Evolutionary conservation across 2,888 invertebrate species (phyloP).

Genomic region (Drosophila diplacantha): DNA sequence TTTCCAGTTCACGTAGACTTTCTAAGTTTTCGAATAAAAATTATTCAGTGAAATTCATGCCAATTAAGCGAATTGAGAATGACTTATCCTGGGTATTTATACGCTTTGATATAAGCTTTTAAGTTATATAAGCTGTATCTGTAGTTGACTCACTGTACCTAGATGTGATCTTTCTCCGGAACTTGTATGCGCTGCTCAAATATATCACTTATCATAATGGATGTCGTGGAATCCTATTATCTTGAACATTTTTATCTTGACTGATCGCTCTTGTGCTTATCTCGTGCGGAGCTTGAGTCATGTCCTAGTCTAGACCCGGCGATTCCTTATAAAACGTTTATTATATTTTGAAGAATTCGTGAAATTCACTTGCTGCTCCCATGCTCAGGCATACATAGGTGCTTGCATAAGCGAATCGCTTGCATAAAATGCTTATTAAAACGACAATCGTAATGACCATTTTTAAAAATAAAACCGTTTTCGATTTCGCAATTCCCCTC

Average conservation of each 20-base stretch:
- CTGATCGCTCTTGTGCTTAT: conserved; percentile 33
- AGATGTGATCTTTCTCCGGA: conserved; percentile 22
- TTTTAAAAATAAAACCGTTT: conserved; percentile 62
- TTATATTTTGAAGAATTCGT: conserved; percentile 11
- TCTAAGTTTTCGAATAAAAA: conserved; percentile 12
- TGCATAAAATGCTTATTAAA: conserved; percentile 63
- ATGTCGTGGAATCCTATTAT: conserved; percentile 28
- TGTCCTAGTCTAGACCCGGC: conserved; percentile 11
- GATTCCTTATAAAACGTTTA: conserved; percentile 23
- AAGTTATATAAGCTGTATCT: not conserved
- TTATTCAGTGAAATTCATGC: conserved; percentile 18
- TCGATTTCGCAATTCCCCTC: conserved; percentile 56
- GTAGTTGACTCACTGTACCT: conserved; percentile 13
- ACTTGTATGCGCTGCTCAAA: not conserved
- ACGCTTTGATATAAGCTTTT: not conserved
- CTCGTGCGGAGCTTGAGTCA: conserved; percentile 24
- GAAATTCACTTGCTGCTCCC: conserved; percentile 27
- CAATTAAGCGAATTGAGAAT: conserved; percentile 16
- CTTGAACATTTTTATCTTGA: conserved; percentile 22
- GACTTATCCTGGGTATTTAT: conserved; percentile 19
- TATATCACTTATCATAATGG: conserved; percentile 27
- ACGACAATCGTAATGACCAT: conserved; percentile 62
- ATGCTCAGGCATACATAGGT: conserved; percentile 33
- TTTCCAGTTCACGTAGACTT: conserved; percentile 15
- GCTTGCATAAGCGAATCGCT: conserved; percentile 59